Base-by-base conservation (phyloP, 2,888 invertebrate species). In the Ligdia adustata region DNA sequence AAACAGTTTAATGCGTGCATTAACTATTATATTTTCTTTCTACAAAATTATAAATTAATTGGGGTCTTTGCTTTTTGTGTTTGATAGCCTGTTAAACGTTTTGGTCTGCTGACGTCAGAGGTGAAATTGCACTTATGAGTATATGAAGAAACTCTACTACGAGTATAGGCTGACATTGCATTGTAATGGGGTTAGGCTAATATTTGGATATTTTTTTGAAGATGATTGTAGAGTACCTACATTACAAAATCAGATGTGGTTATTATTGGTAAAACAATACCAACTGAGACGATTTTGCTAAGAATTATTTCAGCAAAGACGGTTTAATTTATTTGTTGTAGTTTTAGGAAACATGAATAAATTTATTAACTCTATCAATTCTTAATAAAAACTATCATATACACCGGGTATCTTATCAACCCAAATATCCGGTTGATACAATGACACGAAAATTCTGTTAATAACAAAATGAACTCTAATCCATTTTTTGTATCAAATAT, bases 11-110 rank as follows among this genome's bases (percentile, higher is more conserved):
- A n/a, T n/a, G n/a, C n/a, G n/a, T n/a, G n/a, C n/a, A n/a, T n/a
- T n/a, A n/a, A n/a, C n/a, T n/a, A n/a, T n/a, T n/a, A n/a, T n/a
- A n/a, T n/a, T n/a, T n/a, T n/a, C n/a, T n/a, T n/a, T n/a, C n/a
- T n/a, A n/a, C n/a, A n/a, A n/a, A n/a, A n/a, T n/a, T n/a, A n/a
- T n/a, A n/a, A n/a, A n/a, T n/a, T n/a, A n/a, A n/a, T n/a, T n/a
- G n/a, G n/a, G 24, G 28, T 33, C 37, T 42, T 41, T 24, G 35
- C 20, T 42, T 48, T 48, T 37, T 20, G 18, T 40, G 27, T 29
- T 50, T 42, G 31, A 52, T 33, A 28, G 27, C 37, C 20, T 52
- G 49, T 49, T 57, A 50, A 49, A 48, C 37, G 27, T n/a, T 35
- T 29, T 28, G 15, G 20, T 28, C 20, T 37, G 39, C 14, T 55